Evolutionary conservation across 2,113 vertebrate species (phyloP).

Genomic region (Coptodon rendalli): DNA sequence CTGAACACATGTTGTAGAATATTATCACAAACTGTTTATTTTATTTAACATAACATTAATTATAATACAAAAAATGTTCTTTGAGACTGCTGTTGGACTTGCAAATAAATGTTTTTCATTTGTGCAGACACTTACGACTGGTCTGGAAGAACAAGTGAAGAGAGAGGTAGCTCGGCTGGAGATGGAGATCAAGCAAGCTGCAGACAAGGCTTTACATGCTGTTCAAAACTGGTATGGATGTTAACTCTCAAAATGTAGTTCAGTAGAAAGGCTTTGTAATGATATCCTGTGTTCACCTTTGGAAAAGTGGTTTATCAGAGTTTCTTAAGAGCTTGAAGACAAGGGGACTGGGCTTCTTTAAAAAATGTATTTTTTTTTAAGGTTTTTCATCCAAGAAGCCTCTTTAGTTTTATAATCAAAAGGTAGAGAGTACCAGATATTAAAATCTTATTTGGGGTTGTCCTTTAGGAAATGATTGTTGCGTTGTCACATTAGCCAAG

Average conservation of each 20-base stretch:
- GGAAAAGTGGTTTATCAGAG: not conserved
- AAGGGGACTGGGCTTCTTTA: not conserved
- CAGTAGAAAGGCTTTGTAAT: not conserved
- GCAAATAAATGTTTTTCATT: not conserved
- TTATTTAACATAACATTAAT: not conserved
- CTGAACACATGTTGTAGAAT: not conserved
- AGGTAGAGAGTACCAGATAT: not conserved
- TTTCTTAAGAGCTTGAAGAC: not conserved
- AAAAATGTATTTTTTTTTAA: rapidly evolving
- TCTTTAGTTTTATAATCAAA: not conserved
- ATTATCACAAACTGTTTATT: not conserved
- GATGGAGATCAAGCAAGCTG: constrained; percentile 44
- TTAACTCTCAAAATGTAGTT: not conserved
- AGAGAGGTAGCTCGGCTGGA: constrained; percentile 45
- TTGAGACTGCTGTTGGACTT: not conserved
- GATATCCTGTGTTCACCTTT: not conserved
- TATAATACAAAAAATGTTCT: not conserved
- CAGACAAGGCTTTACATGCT: constrained; percentile 19
- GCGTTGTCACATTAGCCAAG: not conserved
- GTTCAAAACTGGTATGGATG: constrained; percentile 53
- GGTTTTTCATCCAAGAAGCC: not conserved
- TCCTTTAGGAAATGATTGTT: not conserved
- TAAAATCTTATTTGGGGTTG: not conserved
- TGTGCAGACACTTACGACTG: constrained; percentile 41
- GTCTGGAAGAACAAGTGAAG: constrained; percentile 23